A percentile compares a stretch with the other conserved stretches of the same genome.
phyloP scores from a whole-genome alignment of 92 coral and sea anemone genomes.

The Heliopora coerulea region DNA sequence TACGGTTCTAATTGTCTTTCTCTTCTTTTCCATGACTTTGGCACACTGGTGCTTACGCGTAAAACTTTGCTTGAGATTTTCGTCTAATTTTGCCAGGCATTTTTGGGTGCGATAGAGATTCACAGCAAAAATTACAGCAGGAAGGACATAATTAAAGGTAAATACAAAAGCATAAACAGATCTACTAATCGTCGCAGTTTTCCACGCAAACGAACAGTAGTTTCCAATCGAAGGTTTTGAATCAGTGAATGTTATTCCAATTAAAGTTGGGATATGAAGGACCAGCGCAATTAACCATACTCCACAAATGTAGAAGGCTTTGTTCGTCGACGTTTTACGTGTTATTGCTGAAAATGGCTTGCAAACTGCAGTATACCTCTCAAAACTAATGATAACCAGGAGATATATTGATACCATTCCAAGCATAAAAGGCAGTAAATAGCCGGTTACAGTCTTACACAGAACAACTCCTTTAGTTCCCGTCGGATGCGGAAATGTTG shows the following conservation, averaged over 20 bases:
- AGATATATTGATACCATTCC: slow-evolving; percentile 17
- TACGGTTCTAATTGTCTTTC: slow-evolving; percentile 20
- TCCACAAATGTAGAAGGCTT: not conserved
- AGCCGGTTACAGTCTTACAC: slow-evolving; percentile 24
- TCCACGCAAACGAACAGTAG: slow-evolving; percentile 15
- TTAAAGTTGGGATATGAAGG: slow-evolving; percentile 10
- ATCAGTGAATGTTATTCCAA: not conserved
- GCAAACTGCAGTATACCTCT: slow-evolving; percentile 32
- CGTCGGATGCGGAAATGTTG: slow-evolving; percentile 5
- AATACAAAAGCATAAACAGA: not conserved
- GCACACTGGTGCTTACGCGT: not conserved
- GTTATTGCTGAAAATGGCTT: slow-evolving; percentile 22
- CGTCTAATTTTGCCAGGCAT: slow-evolving; percentile 15
- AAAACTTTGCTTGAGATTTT: not conserved
- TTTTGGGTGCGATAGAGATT: slow-evolving; percentile 18
- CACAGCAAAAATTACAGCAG: slow-evolving; percentile 14
- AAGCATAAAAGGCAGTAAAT: slow-evolving; percentile 24
- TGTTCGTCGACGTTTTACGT: not conserved
- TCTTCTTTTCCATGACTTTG: slow-evolving; percentile 16
- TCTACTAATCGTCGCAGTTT: not conserved
- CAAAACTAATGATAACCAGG: slow-evolving; percentile 32
- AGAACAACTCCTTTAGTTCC: slow-evolving; percentile 4
- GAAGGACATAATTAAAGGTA: slow-evolving; percentile 1
- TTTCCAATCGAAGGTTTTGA: slow-evolving; percentile 8
- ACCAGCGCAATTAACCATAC: not conserved